Percentiles rank a stretch among this genome's conserved stretches.
Evolutionary conservation across 2,797 vertebrate species (phyloP).

Genomic region (Sebastes jordani): DNA sequence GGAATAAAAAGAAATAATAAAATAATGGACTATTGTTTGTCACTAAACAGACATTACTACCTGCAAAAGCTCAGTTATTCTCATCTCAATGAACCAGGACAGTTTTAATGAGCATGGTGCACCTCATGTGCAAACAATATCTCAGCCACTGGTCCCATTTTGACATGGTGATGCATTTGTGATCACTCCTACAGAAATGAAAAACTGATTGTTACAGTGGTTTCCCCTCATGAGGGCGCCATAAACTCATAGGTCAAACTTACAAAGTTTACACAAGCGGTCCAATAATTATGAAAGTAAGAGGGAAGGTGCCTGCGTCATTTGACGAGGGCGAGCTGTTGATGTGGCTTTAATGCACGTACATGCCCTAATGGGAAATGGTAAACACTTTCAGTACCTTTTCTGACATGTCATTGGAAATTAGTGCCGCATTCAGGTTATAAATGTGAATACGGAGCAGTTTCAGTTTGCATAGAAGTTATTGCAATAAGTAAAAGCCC

Average conservation of each 20-base stretch:
- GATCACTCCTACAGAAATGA: neutral
- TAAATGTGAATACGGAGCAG: constrained; percentile 3
- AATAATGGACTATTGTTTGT: neutral
- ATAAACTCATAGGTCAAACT: constrained; percentile 1
- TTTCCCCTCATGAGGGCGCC: constrained; percentile 50
- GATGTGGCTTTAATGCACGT: constrained; percentile 48
- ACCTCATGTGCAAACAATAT: neutral
- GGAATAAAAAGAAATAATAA: neutral
- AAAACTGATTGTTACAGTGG: neutral
- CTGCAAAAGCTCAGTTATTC: neutral
- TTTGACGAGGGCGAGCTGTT: constrained; percentile 15
- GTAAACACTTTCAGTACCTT: constrained; percentile 22
- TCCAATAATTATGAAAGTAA: constrained; percentile 49
- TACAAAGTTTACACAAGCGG: neutral
- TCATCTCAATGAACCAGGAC: neutral
- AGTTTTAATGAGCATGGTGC: neutral
- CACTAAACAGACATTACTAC: neutral
- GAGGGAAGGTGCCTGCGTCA: constrained; percentile 36
- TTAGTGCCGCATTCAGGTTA: constrained; percentile 14
- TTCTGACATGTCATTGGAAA: constrained; percentile 28
- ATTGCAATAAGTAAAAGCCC: neutral
- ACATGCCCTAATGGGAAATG: constrained; percentile 1
- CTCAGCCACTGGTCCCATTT: neutral
- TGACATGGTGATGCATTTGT: neutral
- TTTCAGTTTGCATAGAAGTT: constrained; percentile 28